Conservation (phyloP, 2,113 vertebrate species). For the Falcunculus frontatus region DNA sequence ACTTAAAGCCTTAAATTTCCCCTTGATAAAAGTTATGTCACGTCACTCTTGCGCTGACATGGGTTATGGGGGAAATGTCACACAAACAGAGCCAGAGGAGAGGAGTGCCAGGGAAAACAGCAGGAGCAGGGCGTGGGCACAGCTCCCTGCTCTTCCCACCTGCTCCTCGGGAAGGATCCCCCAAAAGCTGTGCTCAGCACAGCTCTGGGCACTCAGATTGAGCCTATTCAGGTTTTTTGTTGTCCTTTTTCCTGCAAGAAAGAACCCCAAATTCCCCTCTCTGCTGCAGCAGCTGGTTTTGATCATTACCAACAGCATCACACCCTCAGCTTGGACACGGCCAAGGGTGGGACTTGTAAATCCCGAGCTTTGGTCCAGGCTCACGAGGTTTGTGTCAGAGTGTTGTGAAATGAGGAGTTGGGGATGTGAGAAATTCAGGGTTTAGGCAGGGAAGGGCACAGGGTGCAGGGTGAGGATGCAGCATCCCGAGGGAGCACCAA, state of each 20-base stretch:
- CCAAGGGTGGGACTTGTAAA: slow-evolving; percentile 33
- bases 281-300: slow-evolving; percentile 10
- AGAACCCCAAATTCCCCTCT: not conserved
- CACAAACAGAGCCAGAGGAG: not conserved
- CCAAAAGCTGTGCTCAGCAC: not conserved
- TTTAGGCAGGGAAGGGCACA: not conserved
- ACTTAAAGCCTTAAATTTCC: slow-evolving; percentile 65
- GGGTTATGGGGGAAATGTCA: slow-evolving; percentile 32
- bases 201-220: not conserved
- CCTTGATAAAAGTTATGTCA: slow-evolving; percentile 49
- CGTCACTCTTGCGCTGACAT: not conserved
- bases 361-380: not conserved
- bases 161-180: not conserved
- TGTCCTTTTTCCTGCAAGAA: fast-evolving
- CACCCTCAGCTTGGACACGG: not conserved
- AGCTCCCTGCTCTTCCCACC: not conserved
- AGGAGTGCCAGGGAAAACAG: not conserved
- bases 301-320: not conserved
- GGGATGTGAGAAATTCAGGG: fast-evolving
- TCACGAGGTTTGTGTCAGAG: not conserved
- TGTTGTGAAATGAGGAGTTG: not conserved
- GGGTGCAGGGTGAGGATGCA: not conserved
- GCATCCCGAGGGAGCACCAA: not conserved
- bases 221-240: fast-evolving
- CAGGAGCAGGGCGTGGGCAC: not conserved